A percentile compares a stretch with the other conserved stretches of the same genome.
These are phyloP conservation scores for Cephonodes hylas DNA, from an alignment of 2,888 invertebrate genomes.

Conservation along the genomic window DNA sequence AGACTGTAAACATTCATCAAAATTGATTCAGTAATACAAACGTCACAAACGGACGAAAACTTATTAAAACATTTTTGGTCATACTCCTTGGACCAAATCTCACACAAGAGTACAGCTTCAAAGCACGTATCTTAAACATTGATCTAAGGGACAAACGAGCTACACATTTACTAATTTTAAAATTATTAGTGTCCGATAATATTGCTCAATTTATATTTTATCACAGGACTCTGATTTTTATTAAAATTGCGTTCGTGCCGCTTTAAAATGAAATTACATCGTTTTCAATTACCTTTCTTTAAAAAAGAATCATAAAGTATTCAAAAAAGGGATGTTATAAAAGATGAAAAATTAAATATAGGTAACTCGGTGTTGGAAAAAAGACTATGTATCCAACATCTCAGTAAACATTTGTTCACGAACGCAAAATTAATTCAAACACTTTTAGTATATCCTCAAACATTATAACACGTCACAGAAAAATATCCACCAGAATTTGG, in stretches of 20 bases:
- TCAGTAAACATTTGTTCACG: not conserved
- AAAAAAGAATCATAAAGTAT: not conserved
- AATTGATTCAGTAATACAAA: too few relatives aligned
- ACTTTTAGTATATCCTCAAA: not conserved
- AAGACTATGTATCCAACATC: too few relatives aligned
- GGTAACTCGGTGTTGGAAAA: not conserved
- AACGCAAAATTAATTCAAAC: not conserved
- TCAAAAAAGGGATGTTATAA: too few relatives aligned
- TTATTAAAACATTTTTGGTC: not conserved
- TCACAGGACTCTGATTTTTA: not conserved
- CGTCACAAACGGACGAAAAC: too few relatives aligned
- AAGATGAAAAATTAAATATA: not conserved
- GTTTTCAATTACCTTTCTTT: not conserved
- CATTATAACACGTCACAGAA: not conserved
- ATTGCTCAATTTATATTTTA: slow-evolving; percentile 6
- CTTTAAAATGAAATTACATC: not conserved
- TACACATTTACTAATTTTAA: not conserved
- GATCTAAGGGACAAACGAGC: not conserved
- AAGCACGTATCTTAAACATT: not conserved
- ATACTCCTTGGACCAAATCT: not conserved
- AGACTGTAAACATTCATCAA: too few relatives aligned
- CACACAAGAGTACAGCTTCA: not conserved
- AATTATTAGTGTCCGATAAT: not conserved
- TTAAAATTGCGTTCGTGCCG: not conserved
- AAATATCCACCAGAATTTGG: not conserved